These are phyloP conservation scores for Chromobotia macracanthus DNA, from an alignment of 2,797 vertebrate genomes.

Conservation along the genomic window DNA sequence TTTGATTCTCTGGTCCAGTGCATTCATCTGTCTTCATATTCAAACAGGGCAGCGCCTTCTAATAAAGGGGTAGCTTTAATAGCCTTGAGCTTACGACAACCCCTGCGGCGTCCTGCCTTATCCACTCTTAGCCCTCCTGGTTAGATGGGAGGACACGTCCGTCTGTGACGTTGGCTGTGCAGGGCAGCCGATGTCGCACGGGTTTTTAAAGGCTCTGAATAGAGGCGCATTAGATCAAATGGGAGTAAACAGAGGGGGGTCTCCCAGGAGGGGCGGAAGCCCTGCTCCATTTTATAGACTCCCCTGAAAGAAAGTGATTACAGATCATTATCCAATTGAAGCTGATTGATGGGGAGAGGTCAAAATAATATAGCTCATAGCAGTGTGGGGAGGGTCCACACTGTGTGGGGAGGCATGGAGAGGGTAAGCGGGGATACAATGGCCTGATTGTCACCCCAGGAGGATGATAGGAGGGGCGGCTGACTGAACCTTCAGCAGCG, in stretches of 20 bases:
- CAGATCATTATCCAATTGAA: constrained; percentile 99
- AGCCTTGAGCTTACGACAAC: constrained; percentile 77
- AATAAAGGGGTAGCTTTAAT: constrained; percentile 93
- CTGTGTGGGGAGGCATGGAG: no score
- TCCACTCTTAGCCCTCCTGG: constrained; percentile 76
- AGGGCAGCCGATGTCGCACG: constrained; percentile 69
- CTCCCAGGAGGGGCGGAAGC: constrained; percentile 92
- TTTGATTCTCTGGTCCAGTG: constrained; percentile 31
- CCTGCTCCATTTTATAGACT: constrained; percentile 98
- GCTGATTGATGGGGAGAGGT: constrained; percentile 99
- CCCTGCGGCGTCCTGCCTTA: constrained; percentile 82
- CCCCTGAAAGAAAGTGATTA: constrained; percentile 99
- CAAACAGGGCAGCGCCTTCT: constrained; percentile 84
- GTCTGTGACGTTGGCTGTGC: constrained; percentile 39
- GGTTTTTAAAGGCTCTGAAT: constrained; percentile 88
- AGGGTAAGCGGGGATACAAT: constrained; percentile 84
- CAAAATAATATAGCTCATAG: constrained; percentile 98
- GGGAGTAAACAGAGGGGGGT: constrained; percentile 95
- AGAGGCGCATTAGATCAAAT: constrained; percentile 87
- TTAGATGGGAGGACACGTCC: constrained; percentile 8
- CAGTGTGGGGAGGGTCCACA: constrained; percentile 60
- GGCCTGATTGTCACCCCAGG: constrained; percentile 87
- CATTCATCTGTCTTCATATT: constrained; percentile 69
- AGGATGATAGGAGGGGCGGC: constrained; percentile 68
- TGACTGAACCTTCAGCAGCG: constrained; percentile 64